Conservation (phyloP, 1,140 invertebrate species). For the Platorchestia sp. region DNA sequence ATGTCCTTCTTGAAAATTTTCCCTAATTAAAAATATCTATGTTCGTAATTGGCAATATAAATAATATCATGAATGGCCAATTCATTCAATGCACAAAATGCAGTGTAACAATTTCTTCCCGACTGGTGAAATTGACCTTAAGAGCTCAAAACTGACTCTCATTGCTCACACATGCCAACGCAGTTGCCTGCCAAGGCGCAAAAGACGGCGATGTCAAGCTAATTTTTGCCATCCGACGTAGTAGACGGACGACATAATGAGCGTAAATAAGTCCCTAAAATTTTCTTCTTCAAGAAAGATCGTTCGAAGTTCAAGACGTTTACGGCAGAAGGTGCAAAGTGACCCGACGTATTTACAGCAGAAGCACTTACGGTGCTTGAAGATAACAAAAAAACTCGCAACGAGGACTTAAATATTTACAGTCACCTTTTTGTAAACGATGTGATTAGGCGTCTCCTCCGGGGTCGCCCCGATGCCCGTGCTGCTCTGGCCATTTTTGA, state of each 20-base stretch:
- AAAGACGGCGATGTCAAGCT: background rate
- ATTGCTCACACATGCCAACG: background rate
- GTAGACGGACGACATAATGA: background rate
- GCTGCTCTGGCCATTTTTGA: constrained; percentile 66
- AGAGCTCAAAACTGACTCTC: background rate
- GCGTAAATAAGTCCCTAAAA: background rate
- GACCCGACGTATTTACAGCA: background rate
- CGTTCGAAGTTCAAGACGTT: background rate
- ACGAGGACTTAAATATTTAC: background rate
- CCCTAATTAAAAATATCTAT: background rate
- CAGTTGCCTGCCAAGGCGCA: background rate
- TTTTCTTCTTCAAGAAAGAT: background rate
- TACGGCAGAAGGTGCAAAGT: background rate
- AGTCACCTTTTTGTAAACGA: constrained; percentile 77
- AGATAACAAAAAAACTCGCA: background rate
- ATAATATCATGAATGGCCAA: too few relatives aligned
- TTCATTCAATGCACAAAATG: background rate
- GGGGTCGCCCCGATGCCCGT: constrained; percentile 64
- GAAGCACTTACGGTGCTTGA: background rate
- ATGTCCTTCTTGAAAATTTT: background rate
- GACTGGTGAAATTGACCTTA: background rate
- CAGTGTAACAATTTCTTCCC: background rate
- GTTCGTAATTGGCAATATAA: background rate
- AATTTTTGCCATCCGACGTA: background rate
- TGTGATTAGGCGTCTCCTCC: constrained; percentile 76